Evolutionary conservation across 2,113 vertebrate species (phyloP), one percentile per base, ranked within the genome.

Genomic region (Paradoxurus hermaphroditus): DNA sequence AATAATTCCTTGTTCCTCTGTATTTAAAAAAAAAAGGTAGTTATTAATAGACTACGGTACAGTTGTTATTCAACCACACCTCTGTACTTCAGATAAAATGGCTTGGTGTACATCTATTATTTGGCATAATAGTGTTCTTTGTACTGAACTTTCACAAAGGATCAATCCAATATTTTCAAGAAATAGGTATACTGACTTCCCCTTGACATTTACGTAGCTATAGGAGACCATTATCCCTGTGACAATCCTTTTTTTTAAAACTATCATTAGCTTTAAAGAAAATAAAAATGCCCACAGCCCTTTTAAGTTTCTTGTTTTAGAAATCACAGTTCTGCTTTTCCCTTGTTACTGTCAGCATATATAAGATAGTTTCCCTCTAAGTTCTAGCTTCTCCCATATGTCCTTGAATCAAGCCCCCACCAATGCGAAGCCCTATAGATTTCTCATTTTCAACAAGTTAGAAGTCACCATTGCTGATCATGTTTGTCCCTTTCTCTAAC

Each of bases 401-500:
- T 23, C 29, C 1, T 25, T 62, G 5, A 56, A 31, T 12, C 34
- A n/a, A n/a, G 4, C 16, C 44, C 11, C 51, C 56, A 5, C 53
- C 19, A 7, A 2, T 46, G 25, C 84, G 29, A 31, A 79, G 18
- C 36, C 49, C 18, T 14, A 41, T 14, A 41, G 16, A 73, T 36
- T 90, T 92, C 49, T 94, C 95, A 34, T 63, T 95, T 91, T 87
- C 91, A 95, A 49, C 29, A 39, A 65, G 73, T 83, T 77, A 18
- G 62, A 96, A 73, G 16, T 94, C 41, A n/a, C 65, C 44, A 23
- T 36, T 86, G 31, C 34, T 62, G 39, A 83, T 14, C 7, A 67
- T 65, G 6, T 34, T 94, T 91, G 44, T 93, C 86, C 39, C 34
- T 95, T 88, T 88, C 49, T 94, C 39, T 94, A 70, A 73, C 31